Base-by-base conservation (phyloP, 2,888 invertebrate species). In the Drosophila tanythrix region DNA sequence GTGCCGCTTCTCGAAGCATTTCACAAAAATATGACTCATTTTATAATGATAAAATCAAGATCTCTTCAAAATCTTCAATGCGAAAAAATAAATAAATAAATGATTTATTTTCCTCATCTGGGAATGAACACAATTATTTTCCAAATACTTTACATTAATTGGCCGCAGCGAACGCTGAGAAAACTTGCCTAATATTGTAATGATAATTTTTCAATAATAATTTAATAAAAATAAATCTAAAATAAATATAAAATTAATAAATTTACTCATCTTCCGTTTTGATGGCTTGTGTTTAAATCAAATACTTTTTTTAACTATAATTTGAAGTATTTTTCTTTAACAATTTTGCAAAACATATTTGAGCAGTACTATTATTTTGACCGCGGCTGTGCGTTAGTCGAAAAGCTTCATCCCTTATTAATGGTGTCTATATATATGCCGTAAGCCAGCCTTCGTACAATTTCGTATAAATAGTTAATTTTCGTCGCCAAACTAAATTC, bases 401-500 rank as follows among this genome's bases (percentile, higher is more conserved):
- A 21, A 6, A 25, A 25, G 25, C 36, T 55, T 55, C 13, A 55
- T 25, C 13, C 36, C 36, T 55, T 27, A 27, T 55, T 27, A 55
- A 18, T 55, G 11, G 27, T 27, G 36, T 53, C 13, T 21, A 33
- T 27, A 27, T 38, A 2, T 10, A 13, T 15, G 15, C 25, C n/a
- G 21, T 27, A 21, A 36, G 35, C 15, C 25, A 27, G 5, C 18
- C 18, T 31, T 18, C 21, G 33, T 10, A 15, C 25, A n/a, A 18
- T 43, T 21, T 43, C 35, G 33, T 25, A 53, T 53, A 36, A 60
- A 60, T 35, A n/a, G 50, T 68, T 70, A 51, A 50, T 50, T 40
- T 70, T 52, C 11, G 46, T 46, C 35, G 48, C 56, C 31, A 55
- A 65, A 73, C 64, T 64, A 73, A 59, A 55, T 58, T 73, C 65